phyloP scores from a whole-genome alignment of 2,113 vertebrate species.

The Pyxicephalus adspersus region DNA sequence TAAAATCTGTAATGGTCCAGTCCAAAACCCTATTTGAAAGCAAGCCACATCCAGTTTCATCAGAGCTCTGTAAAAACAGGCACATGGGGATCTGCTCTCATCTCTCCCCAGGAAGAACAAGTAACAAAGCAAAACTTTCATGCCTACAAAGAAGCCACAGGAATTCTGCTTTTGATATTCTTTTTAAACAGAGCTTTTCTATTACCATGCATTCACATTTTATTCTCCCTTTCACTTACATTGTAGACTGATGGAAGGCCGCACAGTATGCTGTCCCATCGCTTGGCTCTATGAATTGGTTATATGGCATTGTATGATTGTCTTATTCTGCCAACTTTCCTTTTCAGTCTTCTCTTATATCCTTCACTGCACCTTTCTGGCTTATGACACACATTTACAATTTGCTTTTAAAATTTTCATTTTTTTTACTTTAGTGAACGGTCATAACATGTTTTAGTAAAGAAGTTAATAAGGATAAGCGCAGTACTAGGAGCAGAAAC shows the following conservation, averaged over 20 bases:
- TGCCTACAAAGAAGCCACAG: slow-evolving; percentile 16
- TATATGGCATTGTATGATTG: background rate
- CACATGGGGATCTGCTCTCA: background rate
- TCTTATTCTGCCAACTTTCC: slow-evolving; percentile 2
- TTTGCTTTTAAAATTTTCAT: no score
- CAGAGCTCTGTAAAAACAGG: background rate
- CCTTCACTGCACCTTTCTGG: background rate
- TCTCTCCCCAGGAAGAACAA: slow-evolving; percentile 3
- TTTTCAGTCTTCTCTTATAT: background rate
- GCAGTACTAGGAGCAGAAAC: no score
- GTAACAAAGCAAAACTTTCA: slow-evolving; percentile 34
- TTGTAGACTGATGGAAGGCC: background rate
- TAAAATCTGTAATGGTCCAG: no score
- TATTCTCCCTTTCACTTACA: slow-evolving; percentile 18
- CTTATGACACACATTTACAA: background rate
- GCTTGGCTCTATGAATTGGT: background rate
- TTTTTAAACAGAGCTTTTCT: slow-evolving; percentile 26
- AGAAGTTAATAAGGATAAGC: no score
- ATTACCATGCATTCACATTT: background rate
- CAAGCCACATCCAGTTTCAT: background rate
- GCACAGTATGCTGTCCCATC: slow-evolving; percentile 16
- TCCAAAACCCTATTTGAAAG: no score
- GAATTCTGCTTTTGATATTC: slow-evolving; percentile 25
- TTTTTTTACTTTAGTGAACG: no score
- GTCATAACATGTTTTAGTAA: no score